phyloP scores from a whole-genome alignment of 2,888 invertebrate species.

The Tenthredo amoena region DNA sequence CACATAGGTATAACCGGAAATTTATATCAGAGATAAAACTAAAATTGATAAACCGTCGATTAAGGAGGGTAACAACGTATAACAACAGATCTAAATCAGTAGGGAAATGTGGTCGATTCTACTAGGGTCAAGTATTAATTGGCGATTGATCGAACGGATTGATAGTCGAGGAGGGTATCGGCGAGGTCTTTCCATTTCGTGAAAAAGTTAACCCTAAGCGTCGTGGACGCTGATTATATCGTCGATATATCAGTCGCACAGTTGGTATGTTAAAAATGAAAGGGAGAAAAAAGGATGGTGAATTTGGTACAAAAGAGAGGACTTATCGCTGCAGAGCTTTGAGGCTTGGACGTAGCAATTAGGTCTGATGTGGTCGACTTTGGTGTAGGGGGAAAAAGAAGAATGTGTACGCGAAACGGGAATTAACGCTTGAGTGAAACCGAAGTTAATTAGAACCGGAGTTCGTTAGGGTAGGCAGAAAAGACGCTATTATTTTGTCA shows the following conservation, averaged over 20 bases:
- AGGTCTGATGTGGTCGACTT: neutral
- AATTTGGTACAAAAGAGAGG: constrained; percentile 1
- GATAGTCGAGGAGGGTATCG: neutral
- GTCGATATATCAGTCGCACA: neutral
- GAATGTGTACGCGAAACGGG: neutral
- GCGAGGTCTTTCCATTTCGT: constrained; percentile 28
- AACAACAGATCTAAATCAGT: constrained; percentile 20
- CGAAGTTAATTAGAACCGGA: constrained; percentile 20
- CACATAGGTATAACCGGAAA: neutral
- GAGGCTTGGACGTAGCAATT: constrained; percentile 26
- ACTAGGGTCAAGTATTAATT: constrained; percentile 40
- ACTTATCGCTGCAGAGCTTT: constrained; percentile 1
- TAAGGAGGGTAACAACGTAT: neutral
- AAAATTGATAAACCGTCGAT: neutral
- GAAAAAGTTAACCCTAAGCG: neutral
- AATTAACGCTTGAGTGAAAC: constrained; percentile 15
- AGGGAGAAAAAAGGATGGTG: neutral
- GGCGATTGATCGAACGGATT: constrained; percentile 30
- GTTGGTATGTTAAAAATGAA: neutral
- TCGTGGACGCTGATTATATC: neutral
- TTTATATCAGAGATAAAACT: neutral
- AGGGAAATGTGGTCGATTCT: constrained; percentile 11
- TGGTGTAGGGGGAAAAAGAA: neutral
- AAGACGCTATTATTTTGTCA: neutral
- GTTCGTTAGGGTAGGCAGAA: neutral